Evolutionary conservation across 2,888 invertebrate genomes (phyloP), one percentile per base, ranked within the genome.

Genomic region (Eubasilissa splendida): DNA sequence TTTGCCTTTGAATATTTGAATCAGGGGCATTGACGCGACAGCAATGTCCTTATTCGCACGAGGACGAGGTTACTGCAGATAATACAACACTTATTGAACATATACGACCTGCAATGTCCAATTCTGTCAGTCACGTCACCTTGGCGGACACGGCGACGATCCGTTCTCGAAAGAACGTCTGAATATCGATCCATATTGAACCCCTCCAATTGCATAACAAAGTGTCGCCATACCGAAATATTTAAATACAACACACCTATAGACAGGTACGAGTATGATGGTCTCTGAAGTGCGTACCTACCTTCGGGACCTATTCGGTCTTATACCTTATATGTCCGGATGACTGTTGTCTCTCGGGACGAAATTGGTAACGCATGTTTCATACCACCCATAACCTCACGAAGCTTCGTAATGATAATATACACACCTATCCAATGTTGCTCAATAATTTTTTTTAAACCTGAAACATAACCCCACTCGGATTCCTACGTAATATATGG

Each of bases 171-270:
- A 56, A 73, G 71, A 42, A 33, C 71, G 58, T 75, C 68, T 75
- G 54, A 77, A 77, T 59, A 77, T 77, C 70, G 60, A 77, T 71
- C 77, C 77, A 77, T 70, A 77, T 77, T 31, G 59, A 71, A 33
- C n/a, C 52, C 52, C 60, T 53, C 77, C 70, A 50, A 71, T 70
- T 77, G 53, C 77, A 77, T 71, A 77, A 42, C 42, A 5, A 59
- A 33, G 77, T 59, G 59, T 77, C 59, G 70, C 77, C 77, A 77
- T 53, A 68, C 56, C 33, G 58, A 33, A 70, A 66, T 63, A 76
- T 60, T 60, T 76, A 31, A 53, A 22, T 52, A 52, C n/a, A 42
- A 42, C 52, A 11, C 42, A 59, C 59, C 58, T 31, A 59, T 70
- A 74, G 74, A 59, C 56, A 73, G 58, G 54, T 65, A 31, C 53